Conservation (phyloP, 2,888 invertebrate genomes). For the Caenorhabditis sp. region DNA sequence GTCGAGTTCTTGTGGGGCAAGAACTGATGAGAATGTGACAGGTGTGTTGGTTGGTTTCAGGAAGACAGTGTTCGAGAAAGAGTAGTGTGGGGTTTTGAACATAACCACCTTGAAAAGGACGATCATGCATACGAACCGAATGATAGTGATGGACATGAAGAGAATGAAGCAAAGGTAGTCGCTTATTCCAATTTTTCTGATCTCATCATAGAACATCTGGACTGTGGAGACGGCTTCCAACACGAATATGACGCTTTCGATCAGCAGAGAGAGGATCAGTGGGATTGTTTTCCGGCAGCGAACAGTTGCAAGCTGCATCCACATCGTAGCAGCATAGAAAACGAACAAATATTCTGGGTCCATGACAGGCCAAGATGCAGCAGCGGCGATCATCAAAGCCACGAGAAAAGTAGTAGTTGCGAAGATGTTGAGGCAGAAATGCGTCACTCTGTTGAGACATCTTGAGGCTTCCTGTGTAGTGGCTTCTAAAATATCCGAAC, state of each 20-base stretch:
- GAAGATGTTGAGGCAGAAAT: conserved; percentile 53
- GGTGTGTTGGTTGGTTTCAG: conserved; percentile 57
- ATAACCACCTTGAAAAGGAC: conserved; percentile 50
- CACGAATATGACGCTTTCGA: conserved; percentile 21
- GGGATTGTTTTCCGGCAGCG: conserved; percentile 41
- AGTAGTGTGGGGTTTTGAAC: conserved; percentile 31
- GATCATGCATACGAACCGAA: conserved; percentile 35
- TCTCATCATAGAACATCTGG: background rate
- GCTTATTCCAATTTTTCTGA: background rate
- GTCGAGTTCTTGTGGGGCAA: conserved; percentile 60
- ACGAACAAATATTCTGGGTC: background rate
- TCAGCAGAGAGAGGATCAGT: conserved; percentile 25
- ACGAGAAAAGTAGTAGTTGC: conserved; percentile 18
- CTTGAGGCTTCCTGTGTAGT: conserved; percentile 28
- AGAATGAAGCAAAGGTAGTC: background rate
- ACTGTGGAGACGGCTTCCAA: background rate
- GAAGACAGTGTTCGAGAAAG: conserved; percentile 46
- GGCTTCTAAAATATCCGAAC: conserved; percentile 18
- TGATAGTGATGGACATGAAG: conserved; percentile 4
- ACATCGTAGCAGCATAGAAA: conserved; percentile 36
- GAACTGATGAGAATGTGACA: conserved; percentile 50
- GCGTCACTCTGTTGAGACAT: conserved; percentile 49
- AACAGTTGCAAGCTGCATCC: conserved; percentile 54
- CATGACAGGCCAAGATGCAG: background rate
- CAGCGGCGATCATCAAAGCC: background rate